These are phyloP conservation scores for Octopus sinensis DNA, from an alignment of 1,140 invertebrate genomes.

Conservation along the genomic window DNA sequence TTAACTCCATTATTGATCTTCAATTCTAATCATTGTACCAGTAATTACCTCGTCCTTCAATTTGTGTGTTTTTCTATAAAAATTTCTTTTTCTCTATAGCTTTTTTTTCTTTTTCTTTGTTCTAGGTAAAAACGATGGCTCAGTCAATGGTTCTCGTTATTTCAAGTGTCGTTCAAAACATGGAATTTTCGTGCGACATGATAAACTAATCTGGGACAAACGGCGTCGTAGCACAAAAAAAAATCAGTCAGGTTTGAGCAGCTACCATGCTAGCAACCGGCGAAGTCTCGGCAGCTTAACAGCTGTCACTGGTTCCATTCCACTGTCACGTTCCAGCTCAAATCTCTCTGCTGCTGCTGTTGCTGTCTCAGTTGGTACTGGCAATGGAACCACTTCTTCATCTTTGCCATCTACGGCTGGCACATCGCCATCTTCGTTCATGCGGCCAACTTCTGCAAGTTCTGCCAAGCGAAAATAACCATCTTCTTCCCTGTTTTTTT, in stretches of 20 bases:
- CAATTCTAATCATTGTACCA: no score
- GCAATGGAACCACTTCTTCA: background rate
- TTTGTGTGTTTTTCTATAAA: no score
- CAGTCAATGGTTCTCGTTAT: conserved; percentile 83
- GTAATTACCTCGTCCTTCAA: no score
- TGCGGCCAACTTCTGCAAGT: conserved; percentile 15
- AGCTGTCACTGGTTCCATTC: background rate
- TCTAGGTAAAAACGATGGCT: conserved; percentile 89
- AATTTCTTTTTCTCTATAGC: no score
- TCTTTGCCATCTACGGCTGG: background rate
- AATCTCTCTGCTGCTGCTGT: conserved; percentile 13
- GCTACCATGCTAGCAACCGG: conserved; percentile 18
- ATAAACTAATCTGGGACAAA: conserved; percentile 55
- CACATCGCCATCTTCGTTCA: conserved; percentile 11
- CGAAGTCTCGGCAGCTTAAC: conserved; percentile 13
- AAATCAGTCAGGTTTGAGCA: conserved; percentile 20
- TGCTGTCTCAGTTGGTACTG: background rate
- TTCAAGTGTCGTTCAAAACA: conserved; percentile 84
- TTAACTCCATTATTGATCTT: no score
- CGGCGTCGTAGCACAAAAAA: conserved; percentile 43
- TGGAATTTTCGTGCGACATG: conserved; percentile 78
- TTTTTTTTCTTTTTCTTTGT: conserved; percentile 21
- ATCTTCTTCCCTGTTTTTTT: background rate
- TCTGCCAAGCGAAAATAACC: conserved; percentile 10
- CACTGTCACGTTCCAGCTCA: background rate